A percentile compares a stretch with the other conserved stretches of the same genome.
These are phyloP conservation scores for Xiphophorus hellerii DNA, from an alignment of 2,113 vertebrate species.

Conservation along the genomic window DNA sequence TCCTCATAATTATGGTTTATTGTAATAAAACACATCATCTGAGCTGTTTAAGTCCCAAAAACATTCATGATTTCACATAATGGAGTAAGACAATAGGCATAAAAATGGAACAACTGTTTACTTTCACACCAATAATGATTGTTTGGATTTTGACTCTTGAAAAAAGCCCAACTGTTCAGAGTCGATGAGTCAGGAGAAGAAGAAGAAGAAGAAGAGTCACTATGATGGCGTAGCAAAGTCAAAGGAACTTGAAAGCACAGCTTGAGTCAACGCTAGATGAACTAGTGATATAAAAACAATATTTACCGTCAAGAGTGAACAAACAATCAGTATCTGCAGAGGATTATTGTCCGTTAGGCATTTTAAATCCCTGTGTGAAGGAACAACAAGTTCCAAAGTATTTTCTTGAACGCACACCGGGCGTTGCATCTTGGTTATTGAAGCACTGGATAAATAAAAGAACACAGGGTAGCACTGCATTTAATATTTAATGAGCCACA, in stretches of 20 bases:
- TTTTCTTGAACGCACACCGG: conserved; percentile 42
- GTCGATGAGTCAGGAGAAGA: not conserved
- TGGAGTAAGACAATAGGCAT: no score
- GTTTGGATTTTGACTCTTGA: no score
- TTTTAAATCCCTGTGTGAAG: conserved; percentile 29
- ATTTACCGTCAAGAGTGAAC: conserved; percentile 14
- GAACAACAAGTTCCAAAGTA: conserved; percentile 41
- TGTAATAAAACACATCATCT: no score
- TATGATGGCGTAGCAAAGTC: conserved; percentile 1
- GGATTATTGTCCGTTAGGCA: conserved; percentile 34
- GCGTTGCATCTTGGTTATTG: conserved; percentile 2
- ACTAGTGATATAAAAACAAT: conserved; percentile 5
- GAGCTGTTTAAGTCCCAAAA: no score
- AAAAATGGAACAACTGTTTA: no score
- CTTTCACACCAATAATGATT: no score
- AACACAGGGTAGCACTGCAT: conserved; percentile 26
- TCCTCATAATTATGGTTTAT: no score
- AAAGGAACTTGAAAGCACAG: conserved; percentile 9
- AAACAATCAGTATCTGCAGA: conserved; percentile 37
- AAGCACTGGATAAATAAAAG: conserved; percentile 59
- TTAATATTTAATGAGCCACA: conserved; percentile 65
- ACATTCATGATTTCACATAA: no score
- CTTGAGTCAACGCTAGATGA: conserved; percentile 1
- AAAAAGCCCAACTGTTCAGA: not conserved
- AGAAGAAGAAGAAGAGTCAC: not conserved